Evolutionary conservation across 2,888 invertebrate genomes (phyloP).

Genomic region (Cerceris ruficornis): DNA sequence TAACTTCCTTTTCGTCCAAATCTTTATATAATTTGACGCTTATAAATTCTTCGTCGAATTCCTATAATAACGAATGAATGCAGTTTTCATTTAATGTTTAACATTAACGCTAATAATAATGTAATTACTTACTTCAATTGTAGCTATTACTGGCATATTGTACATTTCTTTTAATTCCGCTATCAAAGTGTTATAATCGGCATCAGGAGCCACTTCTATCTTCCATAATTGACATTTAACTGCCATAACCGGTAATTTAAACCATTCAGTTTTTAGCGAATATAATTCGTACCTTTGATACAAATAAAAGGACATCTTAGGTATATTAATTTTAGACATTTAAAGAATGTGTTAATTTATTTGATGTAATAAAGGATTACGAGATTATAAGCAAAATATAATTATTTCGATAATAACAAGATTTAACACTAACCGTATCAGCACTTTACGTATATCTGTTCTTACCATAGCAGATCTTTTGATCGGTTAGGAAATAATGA

Average conservation of each 20-base stretch:
- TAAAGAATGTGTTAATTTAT: too few species aligned
- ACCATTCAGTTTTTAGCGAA: conserved; percentile 68
- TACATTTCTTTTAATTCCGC: conserved; percentile 34
- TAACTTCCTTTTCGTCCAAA: conserved; percentile 48
- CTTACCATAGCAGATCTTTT: too few species aligned
- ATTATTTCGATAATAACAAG: too few species aligned
- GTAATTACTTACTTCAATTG: conserved; percentile 58
- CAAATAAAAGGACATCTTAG: conserved; percentile 5
- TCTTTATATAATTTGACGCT: conserved; percentile 67
- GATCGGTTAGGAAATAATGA: too few species aligned
- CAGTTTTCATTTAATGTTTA: too few species aligned
- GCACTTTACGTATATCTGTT: too few species aligned
- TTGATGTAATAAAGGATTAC: too few species aligned
- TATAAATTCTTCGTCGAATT: conserved; percentile 17
- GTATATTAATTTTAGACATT: too few species aligned
- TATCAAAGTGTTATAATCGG: background rate
- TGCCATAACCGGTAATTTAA: conserved; percentile 63
- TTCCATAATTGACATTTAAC: conserved; percentile 67
- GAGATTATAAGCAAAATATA: too few species aligned
- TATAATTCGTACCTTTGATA: conserved; percentile 25
- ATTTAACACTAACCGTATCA: too few species aligned
- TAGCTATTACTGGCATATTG: conserved; percentile 39
- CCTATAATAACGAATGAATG: conserved; percentile 43
- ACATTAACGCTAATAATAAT: background rate
- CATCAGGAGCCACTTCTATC: conserved; percentile 19